phyloP scores from a whole-genome alignment of 2,797 vertebrate species.

The Epinephelus malabaricus region DNA sequence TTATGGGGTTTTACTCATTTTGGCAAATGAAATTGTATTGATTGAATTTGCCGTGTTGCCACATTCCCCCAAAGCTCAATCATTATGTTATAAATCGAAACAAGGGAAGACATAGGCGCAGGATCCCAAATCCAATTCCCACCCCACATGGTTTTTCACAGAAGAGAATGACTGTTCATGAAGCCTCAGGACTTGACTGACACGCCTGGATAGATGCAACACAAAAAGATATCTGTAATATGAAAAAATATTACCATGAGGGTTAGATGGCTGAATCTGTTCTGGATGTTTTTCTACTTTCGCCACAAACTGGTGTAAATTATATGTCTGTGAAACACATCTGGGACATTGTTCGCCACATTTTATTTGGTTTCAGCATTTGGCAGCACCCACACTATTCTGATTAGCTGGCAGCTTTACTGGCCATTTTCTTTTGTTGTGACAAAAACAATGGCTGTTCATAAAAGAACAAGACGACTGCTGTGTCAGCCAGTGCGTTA shows the following conservation, averaged over 20 bases:
- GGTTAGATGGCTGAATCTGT: conserved; percentile 11
- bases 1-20: conserved; percentile 57
- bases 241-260: conserved; percentile 5
- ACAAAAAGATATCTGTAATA: conserved; percentile 23
- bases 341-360: background rate
- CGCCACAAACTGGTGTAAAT: conserved; percentile 4
- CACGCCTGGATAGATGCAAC: conserved; percentile 22
- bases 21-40: conserved; percentile 61
- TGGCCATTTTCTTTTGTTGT: background rate
- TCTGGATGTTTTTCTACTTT: conserved; percentile 12
- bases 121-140: conserved; percentile 70
- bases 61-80: conserved; percentile 56
- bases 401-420: conserved; percentile 7
- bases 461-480: background rate
- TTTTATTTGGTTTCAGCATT: conserved; percentile 23
- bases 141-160: conserved; percentile 10
- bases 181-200: conserved; percentile 37
- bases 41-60: conserved; percentile 54
- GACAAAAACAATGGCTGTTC: conserved; percentile 3
- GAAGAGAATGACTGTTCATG: conserved; percentile 38
- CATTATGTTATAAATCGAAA: conserved; percentile 67
- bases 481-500: background rate
- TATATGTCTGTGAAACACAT: background rate
- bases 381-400: conserved; percentile 1
- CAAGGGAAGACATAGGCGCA: conserved; percentile 46